Percentiles rank a stretch among this genome's conserved stretches.
phyloP scores from a whole-genome alignment of 2,113 vertebrate species.

The Vulpes ferrilata region DNA sequence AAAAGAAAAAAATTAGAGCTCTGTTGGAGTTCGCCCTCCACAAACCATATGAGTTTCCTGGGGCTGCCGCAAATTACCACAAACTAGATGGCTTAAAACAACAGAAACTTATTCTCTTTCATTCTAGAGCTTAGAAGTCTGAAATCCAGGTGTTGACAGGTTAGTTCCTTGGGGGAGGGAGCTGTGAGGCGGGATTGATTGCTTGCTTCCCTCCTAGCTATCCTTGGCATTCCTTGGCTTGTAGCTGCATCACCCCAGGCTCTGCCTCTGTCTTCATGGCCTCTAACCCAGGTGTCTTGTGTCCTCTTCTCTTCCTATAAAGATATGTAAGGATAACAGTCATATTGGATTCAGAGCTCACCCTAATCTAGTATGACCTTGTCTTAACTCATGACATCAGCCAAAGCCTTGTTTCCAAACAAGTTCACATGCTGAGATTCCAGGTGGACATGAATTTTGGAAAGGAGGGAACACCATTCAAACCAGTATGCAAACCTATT shows the following conservation, averaged over 20 bases:
- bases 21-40: not conserved
- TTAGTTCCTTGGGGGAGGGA: not conserved
- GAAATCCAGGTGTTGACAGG: not conserved
- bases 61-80: not conserved
- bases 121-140: not conserved
- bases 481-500: not conserved
- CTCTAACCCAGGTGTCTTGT: not conserved
- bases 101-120: not conserved
- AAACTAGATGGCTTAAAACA: constrained; percentile 4
- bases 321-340: not conserved
- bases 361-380: not conserved
- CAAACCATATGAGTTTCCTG: not conserved
- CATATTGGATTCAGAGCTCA: not conserved
- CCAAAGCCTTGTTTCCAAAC: constrained; percentile 27
- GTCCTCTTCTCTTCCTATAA: not conserved
- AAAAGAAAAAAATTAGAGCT: not conserved
- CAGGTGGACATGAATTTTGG: not conserved
- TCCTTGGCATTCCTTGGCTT: not conserved
- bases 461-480: not conserved
- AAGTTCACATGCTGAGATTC: not conserved
- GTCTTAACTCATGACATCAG: not conserved
- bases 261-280: not conserved
- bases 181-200: not conserved
- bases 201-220: not conserved
- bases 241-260: not conserved